phyloP scores from a whole-genome alignment of 2,797 vertebrate genomes.

The Ambastaia sidthimunki region DNA sequence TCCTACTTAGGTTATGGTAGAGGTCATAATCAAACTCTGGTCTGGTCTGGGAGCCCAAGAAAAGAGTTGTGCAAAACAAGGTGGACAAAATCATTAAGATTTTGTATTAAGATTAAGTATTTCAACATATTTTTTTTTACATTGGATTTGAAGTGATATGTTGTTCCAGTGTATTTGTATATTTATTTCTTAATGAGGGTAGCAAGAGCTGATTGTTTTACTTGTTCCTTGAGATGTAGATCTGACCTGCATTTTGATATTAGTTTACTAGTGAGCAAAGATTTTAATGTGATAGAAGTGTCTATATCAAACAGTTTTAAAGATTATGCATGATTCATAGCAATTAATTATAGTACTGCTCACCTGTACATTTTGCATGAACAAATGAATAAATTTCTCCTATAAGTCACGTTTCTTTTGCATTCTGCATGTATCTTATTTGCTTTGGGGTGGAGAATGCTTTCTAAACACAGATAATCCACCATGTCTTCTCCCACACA shows the following conservation, averaged over 20 bases:
- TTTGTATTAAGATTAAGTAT: not conserved
- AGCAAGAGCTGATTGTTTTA: constrained; percentile 59
- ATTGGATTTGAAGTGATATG: constrained; percentile 61
- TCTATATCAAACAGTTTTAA: constrained; percentile 41
- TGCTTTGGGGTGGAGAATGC: not conserved
- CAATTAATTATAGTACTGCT: constrained; percentile 56
- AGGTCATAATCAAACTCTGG: constrained; percentile 33
- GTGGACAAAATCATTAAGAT: constrained; percentile 39
- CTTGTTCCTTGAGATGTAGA: constrained; percentile 26
- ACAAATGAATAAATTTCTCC: constrained; percentile 68
- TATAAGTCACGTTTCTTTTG: constrained; percentile 60
- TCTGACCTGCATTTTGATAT: constrained; percentile 21
- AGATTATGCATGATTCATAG: constrained; percentile 51
- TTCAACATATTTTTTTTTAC: constrained; percentile 37
- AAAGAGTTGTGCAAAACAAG: constrained; percentile 18
- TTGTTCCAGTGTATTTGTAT: constrained; percentile 61
- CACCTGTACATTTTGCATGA: constrained; percentile 74
- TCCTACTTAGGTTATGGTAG: constrained; percentile 39
- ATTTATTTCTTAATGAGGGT: constrained; percentile 64
- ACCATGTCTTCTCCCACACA: constrained; percentile 1
- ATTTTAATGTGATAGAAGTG: constrained; percentile 31
- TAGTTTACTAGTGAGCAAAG: constrained; percentile 13
- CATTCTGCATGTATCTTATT: constrained; percentile 26
- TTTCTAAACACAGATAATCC: constrained; percentile 3
- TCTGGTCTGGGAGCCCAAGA: constrained; percentile 4